phyloP scores from a whole-genome alignment of 2,113 vertebrate species.

The Corythoichthys intestinalis region DNA sequence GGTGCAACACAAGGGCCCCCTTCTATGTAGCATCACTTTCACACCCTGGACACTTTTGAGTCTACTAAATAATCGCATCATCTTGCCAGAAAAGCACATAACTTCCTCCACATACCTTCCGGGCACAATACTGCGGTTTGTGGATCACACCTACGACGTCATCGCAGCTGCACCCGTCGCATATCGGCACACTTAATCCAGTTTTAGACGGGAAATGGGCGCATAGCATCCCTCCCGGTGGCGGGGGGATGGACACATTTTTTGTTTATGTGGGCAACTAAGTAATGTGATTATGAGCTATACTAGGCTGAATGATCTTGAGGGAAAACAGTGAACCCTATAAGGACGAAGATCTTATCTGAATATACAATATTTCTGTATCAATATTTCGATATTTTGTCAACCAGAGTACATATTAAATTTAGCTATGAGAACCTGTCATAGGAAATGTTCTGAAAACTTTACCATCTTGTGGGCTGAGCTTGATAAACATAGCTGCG shows the following conservation, averaged over 20 bases:
- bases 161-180: conserved; percentile 21
- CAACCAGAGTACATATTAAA: no score
- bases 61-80: conserved; percentile 16
- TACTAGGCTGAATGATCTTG: conserved; percentile 39
- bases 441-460: not conserved
- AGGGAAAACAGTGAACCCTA: not conserved
- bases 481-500: not conserved
- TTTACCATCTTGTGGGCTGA: not conserved
- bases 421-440: not conserved
- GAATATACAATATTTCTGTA: not conserved
- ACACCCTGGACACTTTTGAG: not conserved
- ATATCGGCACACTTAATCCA: conserved; percentile 49
- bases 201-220: conserved; percentile 46
- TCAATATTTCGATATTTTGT: no score
- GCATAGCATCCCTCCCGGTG: conserved; percentile 15
- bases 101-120: conserved; percentile 30
- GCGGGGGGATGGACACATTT: conserved; percentile 1
- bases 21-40: conserved; percentile 44
- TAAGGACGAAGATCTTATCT: not conserved
- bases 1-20: not conserved
- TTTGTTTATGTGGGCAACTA: conserved; percentile 48
- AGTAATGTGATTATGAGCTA: conserved; percentile 58
- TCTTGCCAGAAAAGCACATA: conserved; percentile 18
- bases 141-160: conserved; percentile 19
- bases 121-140: conserved; percentile 20